phyloP scores from a whole-genome alignment of 53 echinoderm and acorn worm genomes.

The Echinarachnius parma region DNA sequence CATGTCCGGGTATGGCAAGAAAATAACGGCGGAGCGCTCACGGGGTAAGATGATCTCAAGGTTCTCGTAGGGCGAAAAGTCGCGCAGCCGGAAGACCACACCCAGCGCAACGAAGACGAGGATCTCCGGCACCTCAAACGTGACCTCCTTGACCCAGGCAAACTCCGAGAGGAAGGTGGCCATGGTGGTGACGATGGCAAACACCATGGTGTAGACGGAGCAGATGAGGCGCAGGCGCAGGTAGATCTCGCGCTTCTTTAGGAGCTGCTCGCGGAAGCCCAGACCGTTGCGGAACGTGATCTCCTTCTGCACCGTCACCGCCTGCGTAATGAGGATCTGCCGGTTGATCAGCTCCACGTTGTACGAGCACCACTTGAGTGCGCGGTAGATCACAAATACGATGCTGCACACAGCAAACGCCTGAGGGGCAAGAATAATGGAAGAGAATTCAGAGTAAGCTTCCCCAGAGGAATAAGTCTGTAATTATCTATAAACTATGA shows the following conservation, averaged over 20 bases:
- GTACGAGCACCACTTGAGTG: constrained; percentile 93
- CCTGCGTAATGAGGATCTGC: constrained; percentile 63
- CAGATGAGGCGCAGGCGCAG: constrained; percentile 77
- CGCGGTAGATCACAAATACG: constrained; percentile 91
- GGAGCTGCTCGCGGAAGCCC: constrained; percentile 68
- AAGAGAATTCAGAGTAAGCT: no score
- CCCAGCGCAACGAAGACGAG: constrained; percentile 74
- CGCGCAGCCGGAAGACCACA: constrained; percentile 71
- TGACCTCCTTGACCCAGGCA: constrained; percentile 70
- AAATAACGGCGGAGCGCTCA: constrained; percentile 79
- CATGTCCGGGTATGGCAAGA: constrained; percentile 71
- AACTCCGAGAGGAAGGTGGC: constrained; percentile 91
- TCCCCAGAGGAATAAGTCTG: no score
- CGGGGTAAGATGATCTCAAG: constrained; percentile 76
- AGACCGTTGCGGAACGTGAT: constrained; percentile 65
- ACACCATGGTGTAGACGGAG: constrained; percentile 86
- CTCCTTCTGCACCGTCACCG: constrained; percentile 69
- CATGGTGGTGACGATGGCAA: constrained; percentile 87
- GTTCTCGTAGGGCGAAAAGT: constrained; percentile 77
- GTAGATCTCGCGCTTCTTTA: constrained; percentile 83
- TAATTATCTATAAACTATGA: no score
- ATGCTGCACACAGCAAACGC: constrained; percentile 97
- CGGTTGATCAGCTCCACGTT: constrained; percentile 71
- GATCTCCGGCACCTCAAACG: constrained; percentile 85
- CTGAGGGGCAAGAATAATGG: constrained; percentile 44